phyloP scores from a whole-genome alignment of 2,888 invertebrate genomes.

The Colostygia pectinataria region DNA sequence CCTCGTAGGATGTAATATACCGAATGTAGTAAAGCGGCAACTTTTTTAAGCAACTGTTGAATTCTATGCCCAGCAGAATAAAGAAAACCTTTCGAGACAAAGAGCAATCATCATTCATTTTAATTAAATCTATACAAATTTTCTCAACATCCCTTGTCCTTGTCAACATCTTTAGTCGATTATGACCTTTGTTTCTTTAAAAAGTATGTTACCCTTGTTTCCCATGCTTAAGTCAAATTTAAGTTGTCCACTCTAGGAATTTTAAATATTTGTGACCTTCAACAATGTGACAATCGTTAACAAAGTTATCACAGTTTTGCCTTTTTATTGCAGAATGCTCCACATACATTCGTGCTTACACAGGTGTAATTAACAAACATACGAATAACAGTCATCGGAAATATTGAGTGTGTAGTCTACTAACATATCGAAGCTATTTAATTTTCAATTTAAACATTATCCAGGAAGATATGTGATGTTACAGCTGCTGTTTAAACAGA shows the following conservation, averaged over 20 bases:
- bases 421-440: background rate
- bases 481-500: constrained; percentile 5
- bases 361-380: constrained; percentile 11
- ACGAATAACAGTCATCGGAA: background rate
- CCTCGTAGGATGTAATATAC: background rate
- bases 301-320: constrained; percentile 8
- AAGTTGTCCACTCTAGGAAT: too few relatives aligned
- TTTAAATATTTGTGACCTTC: background rate
- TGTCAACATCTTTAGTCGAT: too few relatives aligned
- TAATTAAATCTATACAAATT: too few relatives aligned
- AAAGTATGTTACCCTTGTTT: too few relatives aligned
- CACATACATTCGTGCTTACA: constrained; percentile 2
- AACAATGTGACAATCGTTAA: constrained; percentile 8
- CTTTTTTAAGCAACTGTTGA: too few relatives aligned
- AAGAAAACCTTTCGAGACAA: too few relatives aligned
- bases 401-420: background rate
- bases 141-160: too few relatives aligned
- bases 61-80: too few relatives aligned
- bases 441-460: constrained; percentile 4
- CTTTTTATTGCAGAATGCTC: constrained; percentile 10
- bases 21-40: too few relatives aligned
- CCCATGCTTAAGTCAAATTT: too few relatives aligned
- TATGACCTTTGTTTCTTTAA: too few relatives aligned
- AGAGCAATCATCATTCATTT: too few relatives aligned
- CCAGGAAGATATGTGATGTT: background rate